These are phyloP conservation scores for Scotopteryx bipunctaria DNA, from an alignment of 2,888 invertebrate species.

Conservation along the genomic window DNA sequence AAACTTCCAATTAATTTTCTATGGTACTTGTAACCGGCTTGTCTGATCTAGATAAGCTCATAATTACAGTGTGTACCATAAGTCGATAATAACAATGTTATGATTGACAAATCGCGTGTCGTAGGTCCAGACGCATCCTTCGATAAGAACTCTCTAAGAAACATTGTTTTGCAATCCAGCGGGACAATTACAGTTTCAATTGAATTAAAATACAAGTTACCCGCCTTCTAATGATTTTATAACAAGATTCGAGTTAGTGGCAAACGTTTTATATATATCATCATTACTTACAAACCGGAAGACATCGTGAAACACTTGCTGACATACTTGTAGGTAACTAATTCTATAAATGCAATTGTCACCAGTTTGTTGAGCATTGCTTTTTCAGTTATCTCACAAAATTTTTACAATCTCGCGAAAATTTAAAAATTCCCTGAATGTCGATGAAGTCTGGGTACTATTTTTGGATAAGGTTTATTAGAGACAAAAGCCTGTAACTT, in stretches of 20 bases:
- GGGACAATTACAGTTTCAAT: constrained; percentile 36
- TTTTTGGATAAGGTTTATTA: no score
- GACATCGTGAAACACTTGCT: constrained; percentile 8
- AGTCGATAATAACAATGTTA: constrained; percentile 14
- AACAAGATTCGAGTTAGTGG: constrained; percentile 16
- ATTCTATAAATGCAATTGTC: no score
- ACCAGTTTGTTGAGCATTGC: no score
- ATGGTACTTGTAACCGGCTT: no score
- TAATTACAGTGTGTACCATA: constrained; percentile 15
- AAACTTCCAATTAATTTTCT: no score
- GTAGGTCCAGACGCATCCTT: constrained; percentile 15
- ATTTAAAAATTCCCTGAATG: no score
- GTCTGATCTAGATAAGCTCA: constrained; percentile 16
- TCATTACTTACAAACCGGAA: constrained; percentile 15
- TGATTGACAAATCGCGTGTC: constrained; percentile 28
- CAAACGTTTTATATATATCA: not conserved
- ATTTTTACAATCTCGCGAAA: no score
- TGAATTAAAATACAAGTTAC: constrained; percentile 40
- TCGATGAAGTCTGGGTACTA: no score
- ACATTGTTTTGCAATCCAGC: constrained; percentile 28
- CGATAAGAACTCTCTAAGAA: constrained; percentile 23
- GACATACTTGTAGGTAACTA: not conserved
- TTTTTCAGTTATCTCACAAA: no score
- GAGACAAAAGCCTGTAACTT: no score
- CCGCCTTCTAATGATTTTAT: constrained; percentile 37